phyloP scores from a whole-genome alignment of 1,140 invertebrate genomes.

The Centruroides vittatus region DNA sequence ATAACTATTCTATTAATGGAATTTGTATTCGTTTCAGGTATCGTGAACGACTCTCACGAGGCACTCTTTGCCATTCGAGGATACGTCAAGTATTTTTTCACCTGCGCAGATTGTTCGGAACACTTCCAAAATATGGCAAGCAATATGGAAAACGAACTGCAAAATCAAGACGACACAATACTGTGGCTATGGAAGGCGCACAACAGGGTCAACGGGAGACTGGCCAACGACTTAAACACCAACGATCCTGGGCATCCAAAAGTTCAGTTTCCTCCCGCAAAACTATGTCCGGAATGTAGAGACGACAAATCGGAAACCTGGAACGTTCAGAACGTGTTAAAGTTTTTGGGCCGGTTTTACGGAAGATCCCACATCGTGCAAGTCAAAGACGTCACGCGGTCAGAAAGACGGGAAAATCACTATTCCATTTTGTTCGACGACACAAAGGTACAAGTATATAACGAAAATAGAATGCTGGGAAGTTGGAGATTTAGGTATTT shows the following conservation, averaged over 20 bases:
- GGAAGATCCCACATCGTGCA: slow-evolving; percentile 31
- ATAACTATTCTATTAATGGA: too few relatives aligned
- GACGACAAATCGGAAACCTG: slow-evolving; percentile 37
- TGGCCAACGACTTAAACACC: slow-evolving; percentile 58
- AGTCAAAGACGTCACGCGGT: slow-evolving; percentile 4
- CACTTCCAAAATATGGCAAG: slow-evolving; percentile 70
- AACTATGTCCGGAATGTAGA: slow-evolving; percentile 54
- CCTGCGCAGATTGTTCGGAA: slow-evolving; percentile 70
- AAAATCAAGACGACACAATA: slow-evolving; percentile 53
- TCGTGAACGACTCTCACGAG: slow-evolving; percentile 22
- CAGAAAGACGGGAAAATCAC: not conserved
- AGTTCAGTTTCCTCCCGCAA: slow-evolving; percentile 64
- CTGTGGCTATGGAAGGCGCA: slow-evolving; percentile 92
- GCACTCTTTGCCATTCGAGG: slow-evolving; percentile 68
- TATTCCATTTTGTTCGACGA: not conserved
- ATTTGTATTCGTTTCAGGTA: too few relatives aligned
- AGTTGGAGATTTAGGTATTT: slow-evolving; percentile 19
- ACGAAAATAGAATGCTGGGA: slow-evolving; percentile 3
- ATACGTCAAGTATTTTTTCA: slow-evolving; percentile 87
- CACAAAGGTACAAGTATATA: slow-evolving; percentile 5
- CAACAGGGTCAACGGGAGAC: slow-evolving; percentile 78
- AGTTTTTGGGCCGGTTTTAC: slow-evolving; percentile 62
- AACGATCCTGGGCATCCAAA: slow-evolving; percentile 87
- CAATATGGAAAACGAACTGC: slow-evolving; percentile 50
- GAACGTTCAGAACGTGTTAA: slow-evolving; percentile 51